Base-by-base conservation (phyloP, 2,113 vertebrate genomes). In the Eublepharis macularius region DNA sequence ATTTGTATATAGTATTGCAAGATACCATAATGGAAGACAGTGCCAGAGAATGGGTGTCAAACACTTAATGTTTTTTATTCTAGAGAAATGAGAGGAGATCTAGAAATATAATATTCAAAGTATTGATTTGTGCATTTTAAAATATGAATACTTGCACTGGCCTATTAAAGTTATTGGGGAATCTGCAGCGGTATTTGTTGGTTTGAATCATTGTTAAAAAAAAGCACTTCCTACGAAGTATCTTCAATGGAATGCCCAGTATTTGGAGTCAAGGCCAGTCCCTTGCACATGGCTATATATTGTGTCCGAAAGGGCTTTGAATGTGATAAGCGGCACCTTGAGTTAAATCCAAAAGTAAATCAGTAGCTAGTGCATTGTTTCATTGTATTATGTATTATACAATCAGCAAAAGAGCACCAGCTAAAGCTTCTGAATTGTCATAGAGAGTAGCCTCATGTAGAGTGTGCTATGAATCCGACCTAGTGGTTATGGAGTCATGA, bases 1-100 rank as follows among this genome's bases (percentile, higher is more conserved):
- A 82, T 89, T 89, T 86, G 32, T 43, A 39, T 85, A 17, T 2
- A 41, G 87, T 94, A 93, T 90, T 90, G 89, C 81, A 90, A 88
- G 84, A 5, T 45, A 14, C 16, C 87, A 86, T 87, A 84, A 83
- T 68, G 87, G 81, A 39, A n/a, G 63, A 81, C 80, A 83, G 41
- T 85, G 92, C 66, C 12, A 81, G 43, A 45, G 43, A 26, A 26
- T 14, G 13, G 29, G 8, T 51, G 45, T 45, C n/a, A 43, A 45
- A n/a, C 54, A 12, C 43, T 45, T 80, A 41, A 45, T 51, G 34
- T 82, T 32, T 90, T 78, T 72, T 87, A 6, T 57, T 72, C 82
- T 68, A 39, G 63, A 34, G 69, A 86, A 87, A 82, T 45, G 21
- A 47, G 49, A 34, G 26, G 60, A 47, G 7, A 14, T 63, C 41